Evolutionary conservation across 2,888 invertebrate species (phyloP).

Genomic region (Caradrina clavipalpis): DNA sequence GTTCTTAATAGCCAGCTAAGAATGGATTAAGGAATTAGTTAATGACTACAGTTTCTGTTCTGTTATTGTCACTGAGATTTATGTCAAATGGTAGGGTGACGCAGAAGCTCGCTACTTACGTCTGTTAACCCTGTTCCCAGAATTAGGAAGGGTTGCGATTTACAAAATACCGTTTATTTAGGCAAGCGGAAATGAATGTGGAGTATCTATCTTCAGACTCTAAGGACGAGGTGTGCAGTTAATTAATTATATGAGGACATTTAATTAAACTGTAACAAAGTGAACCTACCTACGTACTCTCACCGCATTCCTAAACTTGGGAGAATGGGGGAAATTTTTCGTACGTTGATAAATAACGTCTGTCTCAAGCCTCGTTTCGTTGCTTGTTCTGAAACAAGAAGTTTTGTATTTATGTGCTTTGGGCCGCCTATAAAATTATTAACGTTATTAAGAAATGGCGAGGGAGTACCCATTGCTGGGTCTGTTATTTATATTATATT

Average conservation of each 20-base stretch:
- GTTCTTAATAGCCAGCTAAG: slow-evolving; percentile 40
- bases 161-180: not conserved
- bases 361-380: slow-evolving; percentile 39
- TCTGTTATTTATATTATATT: slow-evolving; percentile 5
- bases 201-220: slow-evolving; percentile 16
- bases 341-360: slow-evolving; percentile 53
- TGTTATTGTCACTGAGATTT: slow-evolving; percentile 17
- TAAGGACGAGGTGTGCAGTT: slow-evolving; percentile 32
- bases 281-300: slow-evolving; percentile 27
- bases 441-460: slow-evolving; percentile 46
- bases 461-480: slow-evolving; percentile 12
- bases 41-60: slow-evolving; percentile 19
- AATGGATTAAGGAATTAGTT: slow-evolving; percentile 32
- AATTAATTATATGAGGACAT: slow-evolving; percentile 52
- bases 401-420: slow-evolving; percentile 48
- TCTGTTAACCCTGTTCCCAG: not conserved
- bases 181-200: slow-evolving; percentile 15
- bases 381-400: slow-evolving; percentile 35
- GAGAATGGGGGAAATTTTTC: slow-evolving; percentile 37
- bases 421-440: slow-evolving; percentile 35
- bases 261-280: slow-evolving; percentile 56
- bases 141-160: slow-evolving; percentile 1
- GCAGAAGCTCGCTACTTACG: not conserved
- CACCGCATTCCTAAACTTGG: slow-evolving; percentile 43
- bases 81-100: not conserved